Conservation (phyloP, 2,797 vertebrate genomes). For the Toxotes lorentzi region DNA sequence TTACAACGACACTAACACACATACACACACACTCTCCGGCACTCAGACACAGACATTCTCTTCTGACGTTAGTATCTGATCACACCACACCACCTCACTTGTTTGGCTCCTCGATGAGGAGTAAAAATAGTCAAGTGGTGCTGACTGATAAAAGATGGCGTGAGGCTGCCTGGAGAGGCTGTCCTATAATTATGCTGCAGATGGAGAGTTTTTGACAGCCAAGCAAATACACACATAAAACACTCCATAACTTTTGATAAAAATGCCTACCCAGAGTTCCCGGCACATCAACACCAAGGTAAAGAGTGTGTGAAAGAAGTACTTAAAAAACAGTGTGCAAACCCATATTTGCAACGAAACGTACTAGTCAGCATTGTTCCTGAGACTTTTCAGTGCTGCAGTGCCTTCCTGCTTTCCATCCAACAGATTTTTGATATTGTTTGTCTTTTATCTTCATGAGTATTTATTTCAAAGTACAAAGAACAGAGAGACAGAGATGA, state of each 20-base stretch:
- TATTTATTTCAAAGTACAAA: neutral
- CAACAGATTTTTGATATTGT: neutral
- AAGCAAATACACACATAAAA: slow-evolving; percentile 68
- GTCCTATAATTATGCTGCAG: slow-evolving; percentile 65
- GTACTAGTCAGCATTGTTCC: slow-evolving; percentile 1
- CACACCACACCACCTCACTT: slow-evolving; percentile 36
- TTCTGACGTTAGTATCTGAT: slow-evolving; percentile 35
- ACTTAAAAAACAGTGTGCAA: neutral
- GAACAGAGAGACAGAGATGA: neutral
- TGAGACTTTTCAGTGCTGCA: neutral
- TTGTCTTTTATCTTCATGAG: neutral
- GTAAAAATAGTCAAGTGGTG: slow-evolving; percentile 73
- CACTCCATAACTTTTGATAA: slow-evolving; percentile 40
- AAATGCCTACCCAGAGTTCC: slow-evolving; percentile 44
- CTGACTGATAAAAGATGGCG: slow-evolving; percentile 68
- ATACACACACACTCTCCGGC: slow-evolving; percentile 4
- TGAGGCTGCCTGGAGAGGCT: slow-evolving; percentile 58
- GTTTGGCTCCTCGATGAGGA: slow-evolving; percentile 38
- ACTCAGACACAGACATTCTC: slow-evolving; percentile 8
- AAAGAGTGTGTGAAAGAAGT: slow-evolving; percentile 10
- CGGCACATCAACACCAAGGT: slow-evolving; percentile 29
- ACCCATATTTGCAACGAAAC: neutral
- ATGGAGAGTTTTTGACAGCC: slow-evolving; percentile 66
- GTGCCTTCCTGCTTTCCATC: neutral
- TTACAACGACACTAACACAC: slow-evolving; percentile 21